Base-by-base conservation (phyloP, 2,888 invertebrate genomes). In the Diachrysia chrysitis region DNA sequence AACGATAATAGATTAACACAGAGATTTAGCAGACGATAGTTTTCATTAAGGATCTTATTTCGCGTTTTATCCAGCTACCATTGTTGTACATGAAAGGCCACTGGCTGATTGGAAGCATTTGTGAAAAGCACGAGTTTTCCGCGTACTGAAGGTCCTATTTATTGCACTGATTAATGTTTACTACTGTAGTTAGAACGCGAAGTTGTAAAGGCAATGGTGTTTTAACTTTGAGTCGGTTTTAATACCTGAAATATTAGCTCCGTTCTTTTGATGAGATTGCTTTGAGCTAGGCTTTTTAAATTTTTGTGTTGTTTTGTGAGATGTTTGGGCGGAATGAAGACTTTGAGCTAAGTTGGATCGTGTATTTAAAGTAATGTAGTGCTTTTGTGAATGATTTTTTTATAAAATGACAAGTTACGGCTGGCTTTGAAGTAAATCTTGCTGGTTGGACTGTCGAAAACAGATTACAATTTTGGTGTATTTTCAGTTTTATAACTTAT, bases 141-240 rank as follows among this genome's bases (percentile, higher is more conserved):
- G 80, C 79, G 84, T 83, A 81, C 81, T 84, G 74, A 85, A 80
- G 80, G 84, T 76, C 65, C 83, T 78, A 83, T 85, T 87, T 90
- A 87, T 86, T 86, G 81, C 82, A 67, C 87, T 90, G 90, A 91
- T 91, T 91, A 90, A 90, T 89, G 86, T 88, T 89, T 83, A 83
- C 83, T 73, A 76, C 81, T 81, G 73, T 84, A 32, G 32, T 86
- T 85, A 83, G 71, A 69, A 69, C 55, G 37, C 16, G 48, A 74
- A 79, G 68, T 80, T 81, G 69, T 79, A 71, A 73, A 78, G 73
- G 76, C 79, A 68, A 72, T 63, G 54, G 66, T 59, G 63, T 63
- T 62, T 29, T 65, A 77, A 81, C 70, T 81, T 79, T 74, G 51
- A 67, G 73, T 69, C 68, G 19, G 61, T 77, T 78, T 58, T 46